Conservation (phyloP, 2,797 vertebrate genomes). For the Alfaro cultratus region DNA sequence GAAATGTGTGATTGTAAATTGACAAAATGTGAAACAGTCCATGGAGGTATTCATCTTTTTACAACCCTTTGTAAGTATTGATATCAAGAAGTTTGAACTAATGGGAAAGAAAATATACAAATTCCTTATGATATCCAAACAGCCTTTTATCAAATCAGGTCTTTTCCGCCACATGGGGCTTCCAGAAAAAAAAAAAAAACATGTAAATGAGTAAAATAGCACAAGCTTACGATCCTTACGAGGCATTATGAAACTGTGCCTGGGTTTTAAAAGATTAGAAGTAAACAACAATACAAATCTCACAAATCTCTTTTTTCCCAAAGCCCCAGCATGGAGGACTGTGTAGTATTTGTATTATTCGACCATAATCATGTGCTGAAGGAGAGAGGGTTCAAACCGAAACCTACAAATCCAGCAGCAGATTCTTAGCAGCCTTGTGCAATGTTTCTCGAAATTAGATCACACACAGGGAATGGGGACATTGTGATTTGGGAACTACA, state of each 20-base stretch:
- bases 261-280: constrained; percentile 68
- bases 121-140: constrained; percentile 6
- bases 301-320: constrained; percentile 59
- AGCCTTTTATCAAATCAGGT: constrained; percentile 37
- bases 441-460: constrained; percentile 62
- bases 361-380: constrained; percentile 55
- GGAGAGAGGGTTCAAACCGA: constrained; percentile 57
- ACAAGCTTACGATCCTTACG: constrained; percentile 62
- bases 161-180: constrained; percentile 12
- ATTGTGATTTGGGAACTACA: constrained; percentile 41
- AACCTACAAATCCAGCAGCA: constrained; percentile 67
- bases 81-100: background rate
- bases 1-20: background rate
- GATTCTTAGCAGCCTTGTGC: constrained; percentile 64
- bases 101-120: constrained; percentile 24
- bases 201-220: constrained; percentile 45
- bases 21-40: background rate
- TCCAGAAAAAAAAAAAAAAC: constrained; percentile 31
- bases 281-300: constrained; percentile 71
- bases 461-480: constrained; percentile 28
- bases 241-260: constrained; percentile 68
- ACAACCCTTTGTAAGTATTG: background rate
- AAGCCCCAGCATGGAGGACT: constrained; percentile 56
- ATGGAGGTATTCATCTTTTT: background rate
- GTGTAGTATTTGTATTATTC: constrained; percentile 58